Conservation (phyloP, 2,888 invertebrate species). For the Nowickia ferox region DNA sequence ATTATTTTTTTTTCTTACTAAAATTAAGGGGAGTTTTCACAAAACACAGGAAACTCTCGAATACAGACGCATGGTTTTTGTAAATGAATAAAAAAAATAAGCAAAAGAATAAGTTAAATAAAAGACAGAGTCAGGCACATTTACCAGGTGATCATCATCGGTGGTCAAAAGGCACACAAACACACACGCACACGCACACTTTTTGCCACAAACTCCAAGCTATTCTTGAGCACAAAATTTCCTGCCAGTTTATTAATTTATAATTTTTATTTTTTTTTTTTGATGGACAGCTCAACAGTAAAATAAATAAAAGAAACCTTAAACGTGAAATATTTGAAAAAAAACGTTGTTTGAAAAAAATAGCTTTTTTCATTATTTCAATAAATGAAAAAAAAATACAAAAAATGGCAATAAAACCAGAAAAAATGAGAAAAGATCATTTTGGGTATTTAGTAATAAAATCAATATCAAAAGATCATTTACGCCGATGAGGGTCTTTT, state of each 20-base stretch:
- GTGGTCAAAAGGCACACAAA: conserved; percentile 1
- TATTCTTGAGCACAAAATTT: conserved; percentile 30
- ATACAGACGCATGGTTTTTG: not conserved
- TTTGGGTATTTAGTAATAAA: conserved; percentile 21
- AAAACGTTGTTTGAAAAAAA: conserved; percentile 5
- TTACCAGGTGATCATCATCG: conserved; percentile 8
- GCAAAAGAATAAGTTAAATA: conserved; percentile 3
- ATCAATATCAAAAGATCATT: conserved; percentile 63
- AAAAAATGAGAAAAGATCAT: conserved; percentile 6
- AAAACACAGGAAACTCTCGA: conserved; percentile 45
- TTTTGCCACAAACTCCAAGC: not conserved
- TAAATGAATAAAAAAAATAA: not conserved
- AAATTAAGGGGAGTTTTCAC: conserved; percentile 21
- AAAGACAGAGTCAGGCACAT: not conserved
- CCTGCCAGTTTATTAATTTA: not conserved
- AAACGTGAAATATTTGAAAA: conserved; percentile 20
- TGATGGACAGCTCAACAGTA: conserved; percentile 52
- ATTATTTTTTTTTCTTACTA: not conserved
- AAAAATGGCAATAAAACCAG: conserved; percentile 44
- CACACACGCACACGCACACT: conserved; percentile 6
- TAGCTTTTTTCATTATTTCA: not conserved
- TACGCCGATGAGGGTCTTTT: conserved; percentile 68
- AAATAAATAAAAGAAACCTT: conserved; percentile 4
- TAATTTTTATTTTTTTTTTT: conserved; percentile 34
- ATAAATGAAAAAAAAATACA: not conserved